Base-by-base conservation (phyloP, 2,888 invertebrate species). In the Phyto melanocephala region DNA sequence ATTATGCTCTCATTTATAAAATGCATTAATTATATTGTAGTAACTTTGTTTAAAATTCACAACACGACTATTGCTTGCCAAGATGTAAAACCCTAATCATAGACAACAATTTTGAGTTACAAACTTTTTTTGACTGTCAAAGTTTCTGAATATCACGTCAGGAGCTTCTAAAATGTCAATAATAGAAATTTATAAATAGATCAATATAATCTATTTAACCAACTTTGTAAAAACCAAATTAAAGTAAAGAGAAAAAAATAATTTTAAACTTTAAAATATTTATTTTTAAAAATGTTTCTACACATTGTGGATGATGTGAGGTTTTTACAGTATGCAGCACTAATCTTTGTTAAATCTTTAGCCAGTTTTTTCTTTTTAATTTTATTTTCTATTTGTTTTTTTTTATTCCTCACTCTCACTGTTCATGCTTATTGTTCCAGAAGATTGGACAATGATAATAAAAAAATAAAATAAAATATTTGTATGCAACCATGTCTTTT, bases 391-490 rank as follows among this genome's bases (percentile, higher is more conserved):
- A 17, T 52, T 22, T n/a, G n/a, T n/a, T n/a, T 65, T n/a, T n/a
- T n/a, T n/a, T n/a, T 52, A 11, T 62, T 33, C 40, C 6, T 56
- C 17, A n/a, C 33, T 15, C 40, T 40, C 33, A n/a, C n/a, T n/a
- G n/a, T n/a, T n/a, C n/a, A n/a, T 71, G 79, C 15, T 75, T 62
- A 75, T 28, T 75, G 45, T 82, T 82, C 82, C 79, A 67, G 79
- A 82, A 75, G 45, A 82, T 71, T 82, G 42, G 35, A 58, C 82
- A 82, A 65, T 70, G 52, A 82, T 50, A 82, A 78, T 75, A 78
- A 37, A n/a, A n/a, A n/a, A n/a, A n/a, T n/a, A n/a, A n/a, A n/a
- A 5, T 28, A 6, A 6, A 70, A 54, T 68, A 68, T 62, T 62
- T 54, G 33, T 70, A 15, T 15, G n/a, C 58, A 37, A 35, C 10